A percentile compares a stretch with the other conserved stretches of the same genome.
Evolutionary conservation across 2,888 invertebrate genomes (phyloP).

Genomic region (Drosophila mercatorum): DNA sequence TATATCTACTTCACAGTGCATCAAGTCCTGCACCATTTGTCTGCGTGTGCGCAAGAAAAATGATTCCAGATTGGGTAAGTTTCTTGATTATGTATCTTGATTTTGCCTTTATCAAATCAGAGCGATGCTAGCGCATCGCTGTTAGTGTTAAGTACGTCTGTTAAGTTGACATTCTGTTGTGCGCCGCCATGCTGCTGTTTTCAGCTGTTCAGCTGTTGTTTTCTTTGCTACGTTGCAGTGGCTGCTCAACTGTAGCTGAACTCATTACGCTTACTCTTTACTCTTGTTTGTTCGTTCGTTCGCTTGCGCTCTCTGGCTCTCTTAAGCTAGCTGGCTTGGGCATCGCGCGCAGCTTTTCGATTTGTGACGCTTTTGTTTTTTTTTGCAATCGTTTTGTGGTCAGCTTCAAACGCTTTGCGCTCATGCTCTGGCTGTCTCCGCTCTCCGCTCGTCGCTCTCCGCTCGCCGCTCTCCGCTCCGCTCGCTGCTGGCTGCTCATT

Average conservation of each 20-base stretch:
- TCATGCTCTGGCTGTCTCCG: conserved; percentile 14
- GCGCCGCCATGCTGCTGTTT: neutral
- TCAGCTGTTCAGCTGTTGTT: conserved; percentile 27
- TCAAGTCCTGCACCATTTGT: conserved; percentile 97
- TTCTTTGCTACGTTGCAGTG: conserved; percentile 16
- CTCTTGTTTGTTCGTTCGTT: neutral
- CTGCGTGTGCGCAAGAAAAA: conserved; percentile 95
- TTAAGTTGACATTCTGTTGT: conserved; percentile 13
- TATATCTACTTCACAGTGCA: conserved; percentile 91
- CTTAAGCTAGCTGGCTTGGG: conserved; percentile 21
- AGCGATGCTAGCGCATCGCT: neutral
- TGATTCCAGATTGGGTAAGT: conserved; percentile 90
- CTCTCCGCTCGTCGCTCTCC: conserved; percentile 4
- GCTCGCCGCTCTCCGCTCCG: neutral
- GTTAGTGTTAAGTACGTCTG: neutral
- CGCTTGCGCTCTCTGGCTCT: neutral
- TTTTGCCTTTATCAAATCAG: neutral
- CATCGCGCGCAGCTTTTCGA: conserved; percentile 45
- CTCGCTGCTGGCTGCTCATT: conserved; percentile 12
- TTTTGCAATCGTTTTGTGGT: conserved; percentile 47
- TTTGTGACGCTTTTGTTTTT: conserved; percentile 40
- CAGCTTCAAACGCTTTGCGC: conserved; percentile 36
- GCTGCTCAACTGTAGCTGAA: conserved; percentile 24
- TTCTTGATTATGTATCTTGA: neutral
- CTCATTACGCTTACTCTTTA: neutral